Base-by-base conservation (phyloP, 2,888 invertebrate species). In the Nudaria mundana region DNA sequence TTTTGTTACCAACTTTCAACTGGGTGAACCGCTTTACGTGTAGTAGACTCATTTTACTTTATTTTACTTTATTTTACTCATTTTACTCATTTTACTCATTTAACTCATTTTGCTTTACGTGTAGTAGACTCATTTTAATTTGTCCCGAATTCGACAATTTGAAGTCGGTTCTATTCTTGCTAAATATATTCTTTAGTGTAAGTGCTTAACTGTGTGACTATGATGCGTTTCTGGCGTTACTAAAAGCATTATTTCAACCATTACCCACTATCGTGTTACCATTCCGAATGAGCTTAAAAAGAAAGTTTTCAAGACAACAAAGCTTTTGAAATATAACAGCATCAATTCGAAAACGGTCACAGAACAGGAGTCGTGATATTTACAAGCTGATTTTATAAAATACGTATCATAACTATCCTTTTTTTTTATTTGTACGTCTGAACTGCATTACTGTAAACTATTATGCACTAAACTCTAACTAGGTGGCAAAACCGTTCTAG, bases 401-500 rank as follows among this genome's bases (percentile, higher is more conserved):
- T 68, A 64, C 62, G 61, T 61, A 62, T 64, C 61, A 70, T 63
- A 59, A 73, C 63, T 63, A 70, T 65, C 47, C 61, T 37, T 50
- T 37, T 55, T 44, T 34, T 61, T 53, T 18, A 39, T 47, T 53
- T 47, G 51, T 41, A 58, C 44, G 52, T 52, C 50, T 55, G 63
- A 48, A 55, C 50, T 55, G 63, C 47, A 55, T 63, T 60, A 66
- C 48, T 61, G 65, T 63, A 62, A 56, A 70, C 66, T 63, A 63
- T 63, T 69, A 82, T 82, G 80, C 82, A 78, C 84, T 85, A 84
- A 80, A 63, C 52, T 63, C 72, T 81, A 81, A 82, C 83, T 81
- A 83, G 84, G 84, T 84, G 78, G 76, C 70, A 72, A 70, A 84
- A 86, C 83, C 84, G 80, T 85, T 82, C 83, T 80, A 81, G 81